These are phyloP conservation scores for Uromys caudimaculatus DNA, from an alignment of 2,797 vertebrate species.

Conservation along the genomic window DNA sequence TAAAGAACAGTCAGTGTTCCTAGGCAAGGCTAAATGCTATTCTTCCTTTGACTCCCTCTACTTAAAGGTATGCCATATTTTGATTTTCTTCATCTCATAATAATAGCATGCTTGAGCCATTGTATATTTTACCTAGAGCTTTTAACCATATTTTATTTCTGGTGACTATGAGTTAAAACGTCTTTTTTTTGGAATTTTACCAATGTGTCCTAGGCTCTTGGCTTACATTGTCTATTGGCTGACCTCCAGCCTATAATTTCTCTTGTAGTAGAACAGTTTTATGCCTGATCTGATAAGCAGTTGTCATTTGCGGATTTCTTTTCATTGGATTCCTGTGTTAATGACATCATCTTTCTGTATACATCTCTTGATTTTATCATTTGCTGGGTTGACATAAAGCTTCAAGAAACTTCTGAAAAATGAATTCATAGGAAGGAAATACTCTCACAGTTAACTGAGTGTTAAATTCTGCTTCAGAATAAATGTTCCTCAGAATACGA, in stretches of 20 bases:
- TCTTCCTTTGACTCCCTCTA: neutral
- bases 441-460: neutral
- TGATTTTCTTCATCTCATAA: constrained; percentile 36
- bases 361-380: constrained; percentile 43
- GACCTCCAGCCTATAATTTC: neutral
- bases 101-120: neutral
- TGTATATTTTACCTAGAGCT: constrained; percentile 51
- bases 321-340: constrained; percentile 38
- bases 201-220: constrained; percentile 9
- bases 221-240: neutral
- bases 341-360: constrained; percentile 16
- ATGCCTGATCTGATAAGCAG: constrained; percentile 47
- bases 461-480: constrained; percentile 48
- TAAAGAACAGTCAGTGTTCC: constrained; percentile 36
- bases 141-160: constrained; percentile 41
- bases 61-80: constrained; percentile 15
- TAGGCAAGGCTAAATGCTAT: constrained; percentile 20
- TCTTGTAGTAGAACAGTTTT: constrained; percentile 48
- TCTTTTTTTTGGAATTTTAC: constrained; percentile 28
- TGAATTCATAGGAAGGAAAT: constrained; percentile 34
- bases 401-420: constrained; percentile 48
- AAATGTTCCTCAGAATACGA: neutral
- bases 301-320: constrained; percentile 35
- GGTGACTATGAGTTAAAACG: constrained; percentile 33
- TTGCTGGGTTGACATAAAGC: constrained; percentile 45